Evolutionary conservation across 2,113 vertebrate species (phyloP).

Genomic region (Crotalus viridis): DNA sequence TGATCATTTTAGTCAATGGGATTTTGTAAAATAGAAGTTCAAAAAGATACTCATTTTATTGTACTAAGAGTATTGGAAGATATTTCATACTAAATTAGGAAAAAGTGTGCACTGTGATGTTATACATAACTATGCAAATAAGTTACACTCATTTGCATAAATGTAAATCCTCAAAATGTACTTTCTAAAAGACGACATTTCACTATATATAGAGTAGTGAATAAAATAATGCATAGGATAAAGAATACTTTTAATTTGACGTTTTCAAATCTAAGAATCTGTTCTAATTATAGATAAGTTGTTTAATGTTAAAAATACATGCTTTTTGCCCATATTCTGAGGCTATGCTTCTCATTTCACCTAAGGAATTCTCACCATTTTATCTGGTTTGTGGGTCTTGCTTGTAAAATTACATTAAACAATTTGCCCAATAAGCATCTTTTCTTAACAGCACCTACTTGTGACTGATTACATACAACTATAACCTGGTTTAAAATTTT

Average conservation of each 20-base stretch:
- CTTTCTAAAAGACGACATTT: neutral
- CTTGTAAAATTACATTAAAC: neutral
- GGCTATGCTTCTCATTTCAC: neutral
- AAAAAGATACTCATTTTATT: neutral
- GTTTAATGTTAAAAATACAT: neutral
- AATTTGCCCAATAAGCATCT: neutral
- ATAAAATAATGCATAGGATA: neutral
- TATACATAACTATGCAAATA: neutral
- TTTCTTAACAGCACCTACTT: neutral
- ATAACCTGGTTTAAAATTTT: neutral
- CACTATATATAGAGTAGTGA: neutral
- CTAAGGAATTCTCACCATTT: neutral
- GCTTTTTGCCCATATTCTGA: neutral
- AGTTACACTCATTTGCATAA: neutral
- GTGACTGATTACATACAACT: neutral
- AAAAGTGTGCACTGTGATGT: neutral
- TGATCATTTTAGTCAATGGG: neutral
- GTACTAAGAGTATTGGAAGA: conserved; percentile 8
- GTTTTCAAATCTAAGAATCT: neutral
- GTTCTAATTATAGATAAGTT: neutral
- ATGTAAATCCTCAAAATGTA: neutral
- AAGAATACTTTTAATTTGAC: neutral
- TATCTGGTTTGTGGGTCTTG: neutral
- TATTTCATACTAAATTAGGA: neutral
- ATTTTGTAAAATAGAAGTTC: neutral